Evolutionary conservation across 2,113 vertebrate genomes (phyloP).

Genomic region (Morphnarchus princeps): DNA sequence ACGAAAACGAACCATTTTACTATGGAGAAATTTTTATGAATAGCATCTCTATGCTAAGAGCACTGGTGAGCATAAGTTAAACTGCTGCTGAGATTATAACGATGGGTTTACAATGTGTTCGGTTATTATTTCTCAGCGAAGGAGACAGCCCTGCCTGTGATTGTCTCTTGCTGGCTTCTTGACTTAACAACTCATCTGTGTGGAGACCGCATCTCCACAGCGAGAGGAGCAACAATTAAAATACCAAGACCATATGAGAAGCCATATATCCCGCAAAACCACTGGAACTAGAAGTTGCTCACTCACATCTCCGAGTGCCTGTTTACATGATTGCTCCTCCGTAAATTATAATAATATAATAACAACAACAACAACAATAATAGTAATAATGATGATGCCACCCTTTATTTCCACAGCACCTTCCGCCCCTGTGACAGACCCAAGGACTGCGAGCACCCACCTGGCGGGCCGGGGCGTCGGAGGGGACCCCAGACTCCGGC

Average conservation of each 20-base stretch:
- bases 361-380: too few species aligned
- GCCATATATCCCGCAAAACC: neutral
- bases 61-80: neutral
- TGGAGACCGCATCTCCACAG: neutral
- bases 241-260: neutral
- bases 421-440: neutral
- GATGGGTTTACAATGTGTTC: neutral
- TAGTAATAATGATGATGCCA: too few species aligned
- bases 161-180: neutral
- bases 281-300: neutral
- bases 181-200: neutral
- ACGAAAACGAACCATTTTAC: neutral
- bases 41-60: neutral
- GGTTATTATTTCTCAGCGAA: neutral
- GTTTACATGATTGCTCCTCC: neutral
- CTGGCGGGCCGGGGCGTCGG: accelerated
- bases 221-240: neutral
- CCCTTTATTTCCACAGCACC: neutral
- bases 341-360: neutral
- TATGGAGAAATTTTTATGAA: neutral
- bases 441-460: neutral
- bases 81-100: neutral
- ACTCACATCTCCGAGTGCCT: neutral
- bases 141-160: neutral
- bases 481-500: neutral